Conservation (phyloP, 2,797 vertebrate species). For the Pangasius krempfi region DNA sequence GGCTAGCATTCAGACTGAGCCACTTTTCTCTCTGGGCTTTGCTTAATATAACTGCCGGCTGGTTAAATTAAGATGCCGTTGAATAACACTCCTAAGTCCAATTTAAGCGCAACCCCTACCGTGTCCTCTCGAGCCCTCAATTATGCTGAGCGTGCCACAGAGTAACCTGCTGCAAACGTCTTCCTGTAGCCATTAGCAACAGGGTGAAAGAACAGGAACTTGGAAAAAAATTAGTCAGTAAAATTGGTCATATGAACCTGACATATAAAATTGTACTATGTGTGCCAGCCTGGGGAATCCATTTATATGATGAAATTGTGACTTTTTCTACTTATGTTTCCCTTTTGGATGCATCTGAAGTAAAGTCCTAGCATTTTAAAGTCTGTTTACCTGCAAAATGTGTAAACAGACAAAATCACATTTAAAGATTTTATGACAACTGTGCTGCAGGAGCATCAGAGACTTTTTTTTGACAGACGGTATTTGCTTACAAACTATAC, state of each 20-base stretch:
- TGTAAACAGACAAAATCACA: neutral
- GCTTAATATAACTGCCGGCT: slow-evolving; percentile 58
- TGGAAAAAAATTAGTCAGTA: slow-evolving; percentile 26
- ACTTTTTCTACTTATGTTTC: neutral
- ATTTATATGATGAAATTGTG: neutral
- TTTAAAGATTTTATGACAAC: neutral
- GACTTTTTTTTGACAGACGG: neutral
- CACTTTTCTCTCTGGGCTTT: slow-evolving; percentile 53
- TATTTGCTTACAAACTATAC: neutral
- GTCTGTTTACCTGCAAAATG: neutral
- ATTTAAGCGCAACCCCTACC: slow-evolving; percentile 56
- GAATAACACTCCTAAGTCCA: slow-evolving; percentile 63
- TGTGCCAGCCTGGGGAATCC: neutral
- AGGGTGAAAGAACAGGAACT: slow-evolving; percentile 27
- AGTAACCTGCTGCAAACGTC: slow-evolving; percentile 50
- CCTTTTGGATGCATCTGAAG: neutral
- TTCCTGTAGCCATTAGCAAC: slow-evolving; percentile 43
- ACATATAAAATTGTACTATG: neutral
- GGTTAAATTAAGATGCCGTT: slow-evolving; percentile 63
- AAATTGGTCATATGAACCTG: neutral
- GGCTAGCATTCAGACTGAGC: slow-evolving; percentile 53
- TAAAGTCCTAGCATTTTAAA: neutral
- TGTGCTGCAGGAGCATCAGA: neutral
- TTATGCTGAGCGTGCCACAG: slow-evolving; percentile 49
- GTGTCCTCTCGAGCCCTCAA: slow-evolving; percentile 54